Conservation (phyloP, 1,140 invertebrate species). For the Diprion similis region DNA sequence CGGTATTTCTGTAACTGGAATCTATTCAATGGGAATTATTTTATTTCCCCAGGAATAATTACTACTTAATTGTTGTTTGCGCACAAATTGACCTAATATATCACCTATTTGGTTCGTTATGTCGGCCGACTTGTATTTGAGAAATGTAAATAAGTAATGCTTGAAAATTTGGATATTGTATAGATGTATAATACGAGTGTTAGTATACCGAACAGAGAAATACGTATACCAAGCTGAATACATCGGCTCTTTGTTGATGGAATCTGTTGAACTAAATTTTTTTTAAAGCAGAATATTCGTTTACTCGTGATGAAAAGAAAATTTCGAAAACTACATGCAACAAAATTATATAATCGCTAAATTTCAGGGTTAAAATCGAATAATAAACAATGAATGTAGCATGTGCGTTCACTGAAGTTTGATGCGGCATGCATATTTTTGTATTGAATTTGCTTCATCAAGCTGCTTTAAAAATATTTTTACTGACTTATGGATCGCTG, state of each 20-base stretch:
- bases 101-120: constrained; percentile 15
- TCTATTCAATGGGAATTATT: neutral
- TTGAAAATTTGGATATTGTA: neutral
- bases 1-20: neutral
- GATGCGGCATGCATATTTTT: too few relatives aligned
- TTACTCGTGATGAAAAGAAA: neutral
- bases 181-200: neutral
- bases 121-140: constrained; percentile 19
- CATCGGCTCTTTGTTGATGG: too few relatives aligned
- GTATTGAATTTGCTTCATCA: too few relatives aligned
- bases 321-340: neutral
- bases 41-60: neutral
- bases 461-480: too few relatives aligned
- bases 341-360: neutral
- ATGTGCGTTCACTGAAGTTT: too few relatives aligned
- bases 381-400: too few relatives aligned
- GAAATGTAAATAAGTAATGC: neutral
- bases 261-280: too few relatives aligned
- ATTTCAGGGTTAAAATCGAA: too few relatives aligned
- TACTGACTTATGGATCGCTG: too few relatives aligned
- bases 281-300: neutral
- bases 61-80: constrained; percentile 24
- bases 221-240: too few relatives aligned
- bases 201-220: too few relatives aligned
- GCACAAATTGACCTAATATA: constrained; percentile 29